Base-by-base conservation (phyloP, 2,113 vertebrate species). In the Atractosteus spatula region DNA sequence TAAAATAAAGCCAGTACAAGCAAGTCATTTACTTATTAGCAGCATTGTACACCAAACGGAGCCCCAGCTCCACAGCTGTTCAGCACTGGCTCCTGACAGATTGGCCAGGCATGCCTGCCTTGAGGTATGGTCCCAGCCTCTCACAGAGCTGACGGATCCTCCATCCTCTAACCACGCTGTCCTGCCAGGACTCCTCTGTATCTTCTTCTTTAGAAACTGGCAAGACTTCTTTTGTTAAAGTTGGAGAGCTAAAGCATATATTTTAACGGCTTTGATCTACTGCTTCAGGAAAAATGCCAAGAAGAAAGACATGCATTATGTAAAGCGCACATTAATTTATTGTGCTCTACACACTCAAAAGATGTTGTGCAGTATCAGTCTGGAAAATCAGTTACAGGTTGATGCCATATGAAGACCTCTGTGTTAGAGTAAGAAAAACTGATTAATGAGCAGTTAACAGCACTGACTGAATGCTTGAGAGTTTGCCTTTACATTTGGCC, bases 11-110 rank as follows among this genome's bases (percentile, higher is more conserved):
- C 62, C 54, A 62, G 45, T 17, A 72, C 41, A 66, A 55, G n/a
- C 41, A 29, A 43, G 45, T 64, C 17, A 56, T 65, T 66, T 44
- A 62, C 62, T 72, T 66, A 65, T 72, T 72, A 72, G 71, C 71
- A 72, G 51, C 41, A 54, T 41, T 54, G 41, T 43, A 66, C 71
- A 72, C 62, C 71, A 51, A 55, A 45, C 64, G 29, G n/a, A 47
- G 45, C 29, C 41, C 51, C 59, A 29, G 12, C 68, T 64, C 73
- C 55, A 67, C 59, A 55, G 55, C 45, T 66, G 41, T 54, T 75
- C 51, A 71, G 55, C 54, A 66, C 55, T 10, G 51, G 62, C 51
- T 57, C 43, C 66, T 73, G 55, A 62, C 45, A 68, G 71, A 67
- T 41, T 61, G 64, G 66, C 65, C 56, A 51, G 62, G 54, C 42